Evolutionary conservation across 1,140 invertebrate species (phyloP), one percentile per base, ranked within the genome.

Genomic region (Pseudomyrmex dendroicus): DNA sequence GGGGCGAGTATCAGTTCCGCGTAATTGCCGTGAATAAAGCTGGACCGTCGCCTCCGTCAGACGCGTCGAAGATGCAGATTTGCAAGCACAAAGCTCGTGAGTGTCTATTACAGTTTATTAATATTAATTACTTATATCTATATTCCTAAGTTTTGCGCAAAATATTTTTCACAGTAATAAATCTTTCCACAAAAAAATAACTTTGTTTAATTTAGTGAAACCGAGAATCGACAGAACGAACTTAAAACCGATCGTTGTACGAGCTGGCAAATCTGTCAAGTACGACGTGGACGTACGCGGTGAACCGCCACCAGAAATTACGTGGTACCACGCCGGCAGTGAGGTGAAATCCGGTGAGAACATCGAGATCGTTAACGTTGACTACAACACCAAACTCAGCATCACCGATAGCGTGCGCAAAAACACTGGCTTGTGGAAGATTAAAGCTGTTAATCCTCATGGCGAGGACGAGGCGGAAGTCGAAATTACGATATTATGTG

Each of bases 1-100:
- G 98, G 61, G 97, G 97, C 57, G 97, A 99, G 94, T 99, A 98
- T 94, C 97, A 99, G 93, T 99, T 99, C 95, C 95, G 99, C 73
- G 96, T 99, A 2, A 96, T 98, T 87, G 99, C 99, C 10, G 97
- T 99, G 20, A 99, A 99, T 94, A 99, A 99, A 95, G 99, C 98
- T 66, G 99, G 99, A 61, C 96, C 95, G 5, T 98, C 98, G 1
- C 97, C 97, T 61, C 96, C 98, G n/a, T 99, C 98, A 25, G 98
- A 99, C 88, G 96, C 98, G 1, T 99, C 98, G n/a, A 97, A 97
- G 91, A 96, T 97, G 94, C 98, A 98, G 88, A 97, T 97, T 63
- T 98, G 98, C 86, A 98, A 98, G 93, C 97, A 98, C 91, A 97
- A 98, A 94, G 95, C 97, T 89, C 94, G 98, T 98, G 95, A 97